These are phyloP conservation scores for Temnopleurus reevesii DNA, from an alignment of 53 echinoderm and acorn worm species.

Conservation along the genomic window DNA sequence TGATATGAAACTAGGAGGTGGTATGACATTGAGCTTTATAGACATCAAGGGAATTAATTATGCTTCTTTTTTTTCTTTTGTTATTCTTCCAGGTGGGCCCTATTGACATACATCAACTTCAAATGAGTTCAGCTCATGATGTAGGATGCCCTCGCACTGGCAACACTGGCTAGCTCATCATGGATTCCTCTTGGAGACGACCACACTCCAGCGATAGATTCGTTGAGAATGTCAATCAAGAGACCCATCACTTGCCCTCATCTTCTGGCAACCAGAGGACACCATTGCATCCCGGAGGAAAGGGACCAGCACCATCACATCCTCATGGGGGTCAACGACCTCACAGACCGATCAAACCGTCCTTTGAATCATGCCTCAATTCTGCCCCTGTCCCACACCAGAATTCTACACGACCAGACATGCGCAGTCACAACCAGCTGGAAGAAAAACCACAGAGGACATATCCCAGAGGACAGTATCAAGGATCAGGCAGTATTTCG, in stretches of 20 bases:
- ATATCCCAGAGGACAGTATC: not conserved
- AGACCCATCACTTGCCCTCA: not conserved
- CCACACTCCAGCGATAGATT: not conserved
- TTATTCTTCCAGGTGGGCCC: not conserved
- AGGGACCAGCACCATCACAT: not conserved
- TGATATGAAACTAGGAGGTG: too few relatives aligned
- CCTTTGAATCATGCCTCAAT: not conserved
- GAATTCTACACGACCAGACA: not conserved
- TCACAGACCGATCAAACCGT: not conserved
- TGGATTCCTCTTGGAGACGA: not conserved
- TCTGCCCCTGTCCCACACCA: not conserved
- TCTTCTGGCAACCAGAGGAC: not conserved
- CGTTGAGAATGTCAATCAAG: constrained; percentile 10
- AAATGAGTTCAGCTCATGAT: not conserved
- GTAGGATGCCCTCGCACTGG: not conserved
- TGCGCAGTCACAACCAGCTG: not conserved
- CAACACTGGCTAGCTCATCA: not conserved
- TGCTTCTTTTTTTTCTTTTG: not conserved
- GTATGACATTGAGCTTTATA: too few relatives aligned
- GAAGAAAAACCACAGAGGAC: not conserved
- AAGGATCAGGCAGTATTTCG: not conserved
- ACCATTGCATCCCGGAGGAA: not conserved
- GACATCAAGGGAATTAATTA: too few relatives aligned
- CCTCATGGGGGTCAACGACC: not conserved
- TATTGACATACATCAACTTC: not conserved